These are phyloP conservation scores for Lepus oiostolus DNA, from an alignment of 2,797 vertebrate species.

Conservation along the genomic window DNA sequence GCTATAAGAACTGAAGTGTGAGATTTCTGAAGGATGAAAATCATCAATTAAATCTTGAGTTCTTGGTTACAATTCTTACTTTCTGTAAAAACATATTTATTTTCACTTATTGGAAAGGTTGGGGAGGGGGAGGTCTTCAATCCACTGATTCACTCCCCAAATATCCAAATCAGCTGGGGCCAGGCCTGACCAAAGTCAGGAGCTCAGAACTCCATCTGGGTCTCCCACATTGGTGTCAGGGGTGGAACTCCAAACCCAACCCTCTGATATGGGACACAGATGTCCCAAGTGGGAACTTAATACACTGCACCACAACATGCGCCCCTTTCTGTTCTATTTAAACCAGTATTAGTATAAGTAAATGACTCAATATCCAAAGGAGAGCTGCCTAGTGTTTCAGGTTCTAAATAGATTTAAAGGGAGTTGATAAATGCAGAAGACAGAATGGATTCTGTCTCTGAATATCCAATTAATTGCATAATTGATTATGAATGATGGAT, in stretches of 20 bases:
- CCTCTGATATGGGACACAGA: too few relatives aligned
- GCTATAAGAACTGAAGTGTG: background rate
- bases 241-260: too few relatives aligned
- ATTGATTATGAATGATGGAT: background rate
- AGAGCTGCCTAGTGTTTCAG: background rate
- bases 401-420: background rate
- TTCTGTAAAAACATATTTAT: too few relatives aligned
- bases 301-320: too few relatives aligned
- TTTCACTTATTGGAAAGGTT: too few relatives aligned
- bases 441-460: background rate
- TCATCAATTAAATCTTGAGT: background rate
- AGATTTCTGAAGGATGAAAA: background rate
- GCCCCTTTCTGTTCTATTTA: background rate
- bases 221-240: too few relatives aligned
- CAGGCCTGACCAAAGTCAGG: too few relatives aligned
- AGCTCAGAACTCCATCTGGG: too few relatives aligned
- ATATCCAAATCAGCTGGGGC: too few relatives aligned
- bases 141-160: too few relatives aligned
- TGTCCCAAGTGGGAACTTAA: too few relatives aligned
- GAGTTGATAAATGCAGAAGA: background rate
- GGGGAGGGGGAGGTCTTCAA: too few relatives aligned
- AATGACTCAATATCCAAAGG: background rate
- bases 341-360: background rate
- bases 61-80: background rate
- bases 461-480: background rate